A percentile compares a stretch with the other conserved stretches of the same genome.
Conservation (phyloP, 2,888 invertebrate genomes). For the Chalcis sispes region DNA sequence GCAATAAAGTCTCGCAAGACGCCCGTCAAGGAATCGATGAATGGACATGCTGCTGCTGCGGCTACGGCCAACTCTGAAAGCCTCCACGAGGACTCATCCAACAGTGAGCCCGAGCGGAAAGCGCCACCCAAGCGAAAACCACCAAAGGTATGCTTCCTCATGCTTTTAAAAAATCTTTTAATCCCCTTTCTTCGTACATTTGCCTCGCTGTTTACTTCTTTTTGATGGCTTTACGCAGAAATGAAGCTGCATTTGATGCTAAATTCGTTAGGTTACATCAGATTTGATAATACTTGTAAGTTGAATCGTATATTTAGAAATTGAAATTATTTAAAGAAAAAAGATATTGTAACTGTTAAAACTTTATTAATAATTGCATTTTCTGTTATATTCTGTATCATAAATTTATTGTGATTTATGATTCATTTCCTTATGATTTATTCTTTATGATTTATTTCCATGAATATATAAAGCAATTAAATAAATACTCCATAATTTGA, state of each 20-base stretch:
- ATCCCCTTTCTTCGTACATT: conserved; percentile 27
- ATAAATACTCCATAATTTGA: no score
- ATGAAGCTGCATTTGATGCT: not conserved
- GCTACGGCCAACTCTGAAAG: conserved; percentile 76
- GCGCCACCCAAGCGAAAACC: conserved; percentile 82
- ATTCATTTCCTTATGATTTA: no score
- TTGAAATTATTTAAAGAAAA: no score
- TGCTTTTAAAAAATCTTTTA: conserved; percentile 1
- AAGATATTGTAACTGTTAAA: no score
- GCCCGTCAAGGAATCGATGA: conserved; percentile 75
- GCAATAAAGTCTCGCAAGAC: conserved; percentile 75
- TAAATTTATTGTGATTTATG: no score
- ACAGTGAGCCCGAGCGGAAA: conserved; percentile 81
- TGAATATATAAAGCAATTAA: no score
- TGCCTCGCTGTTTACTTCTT: conserved; percentile 31
- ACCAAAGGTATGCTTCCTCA: conserved; percentile 76
- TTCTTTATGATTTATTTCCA: no score
- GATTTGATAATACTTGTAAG: no score
- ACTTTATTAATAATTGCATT: no score
- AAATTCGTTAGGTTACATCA: no score
- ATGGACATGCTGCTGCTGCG: conserved; percentile 74
- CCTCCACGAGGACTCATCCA: conserved; percentile 81
- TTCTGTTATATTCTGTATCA: no score
- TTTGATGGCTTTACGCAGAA: conserved; percentile 37
- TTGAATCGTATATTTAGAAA: no score